Base-by-base conservation (phyloP, 2,888 invertebrate species). In the Xestobium rufovillosum region DNA sequence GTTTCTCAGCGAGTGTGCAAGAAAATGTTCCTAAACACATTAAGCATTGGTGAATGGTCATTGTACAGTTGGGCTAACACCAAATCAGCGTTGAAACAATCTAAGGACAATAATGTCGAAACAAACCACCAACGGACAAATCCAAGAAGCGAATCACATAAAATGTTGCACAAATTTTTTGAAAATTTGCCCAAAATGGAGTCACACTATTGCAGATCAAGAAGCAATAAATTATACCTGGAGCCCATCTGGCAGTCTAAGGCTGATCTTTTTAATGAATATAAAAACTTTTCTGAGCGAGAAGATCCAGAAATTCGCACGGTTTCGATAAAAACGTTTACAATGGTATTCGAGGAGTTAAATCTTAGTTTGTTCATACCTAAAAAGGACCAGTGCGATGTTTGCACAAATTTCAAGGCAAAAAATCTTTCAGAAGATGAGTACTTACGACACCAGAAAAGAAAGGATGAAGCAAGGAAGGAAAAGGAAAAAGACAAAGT, bases 381-480 rank as follows among this genome's bases (percentile, higher is more conserved):
- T 13, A 53, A 48, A 41, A 53, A 52, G 44, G 50, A 52, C 31
- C 41, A 41, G 27, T 50, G 50, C 29, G 44, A 50, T 38, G 3
- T 39, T 3, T 44, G 41, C 26, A 4, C 29, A 3, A 17, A 9
- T 14, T 31, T 31, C 26, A 31, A 28, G 29, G 25, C 28, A 3
- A 16, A 23, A n/a, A 42, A 44, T 32, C n/a, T 44, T 11, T 31
- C 28, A 30, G 38, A 40, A 26, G 38, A 36, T 17, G 31, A 36
- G 12, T 42, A 42, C 19, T 9, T 16, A 16, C 4, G 23, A 6
- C 41, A 44, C 26, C 26, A 26, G 9, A 28, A 32, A n/a, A 31
- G 6, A 17, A 46, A 46, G 39, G 31, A 41, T 3, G 17, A 32
- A 26, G 43, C 41, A 11, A 13, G 40, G 10, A 16, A 19, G 16